Percentiles rank a stretch among this genome's conserved stretches.
These are phyloP conservation scores for Dicerorhinus sumatrensis DNA, from an alignment of 2,113 vertebrate genomes.

Conservation along the genomic window DNA sequence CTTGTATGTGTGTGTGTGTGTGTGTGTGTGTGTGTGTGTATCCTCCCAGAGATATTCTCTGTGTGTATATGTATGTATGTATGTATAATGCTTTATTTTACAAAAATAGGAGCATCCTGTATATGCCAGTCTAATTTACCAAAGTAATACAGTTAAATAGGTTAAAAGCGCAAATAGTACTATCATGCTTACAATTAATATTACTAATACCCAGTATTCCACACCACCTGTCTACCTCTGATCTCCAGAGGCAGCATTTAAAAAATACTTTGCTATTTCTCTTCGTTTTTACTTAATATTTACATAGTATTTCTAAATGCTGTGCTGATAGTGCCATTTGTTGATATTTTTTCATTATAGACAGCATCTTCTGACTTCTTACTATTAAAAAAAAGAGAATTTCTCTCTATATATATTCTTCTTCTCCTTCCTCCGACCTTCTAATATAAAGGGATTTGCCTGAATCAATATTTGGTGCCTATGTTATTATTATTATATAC, in stretches of 20 bases:
- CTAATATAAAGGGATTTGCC: background rate
- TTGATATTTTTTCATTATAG: background rate
- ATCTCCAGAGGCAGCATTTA: background rate
- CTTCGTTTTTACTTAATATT: background rate
- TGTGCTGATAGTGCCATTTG: background rate
- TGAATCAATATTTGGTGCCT: slow-evolving; percentile 12
- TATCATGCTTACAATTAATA: background rate
- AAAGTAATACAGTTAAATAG: background rate
- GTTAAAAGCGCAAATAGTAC: background rate
- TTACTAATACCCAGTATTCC: background rate
- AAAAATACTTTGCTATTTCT: background rate
- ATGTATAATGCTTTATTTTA: background rate
- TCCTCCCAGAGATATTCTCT: background rate
- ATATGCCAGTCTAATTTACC: background rate
- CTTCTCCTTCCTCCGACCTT: background rate
- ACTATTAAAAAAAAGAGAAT: background rate
- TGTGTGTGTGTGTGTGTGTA: no score
- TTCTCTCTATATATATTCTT: background rate
- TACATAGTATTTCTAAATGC: background rate
- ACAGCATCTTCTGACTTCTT: background rate
- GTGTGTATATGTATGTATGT: background rate
- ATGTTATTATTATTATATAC: background rate
- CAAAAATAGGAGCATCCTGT: background rate
- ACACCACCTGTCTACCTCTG: background rate
- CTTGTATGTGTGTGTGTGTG: rapidly evolving